Evolutionary conservation across 2,888 invertebrate species (phyloP).

Genomic region (Cacoxenus indagator): DNA sequence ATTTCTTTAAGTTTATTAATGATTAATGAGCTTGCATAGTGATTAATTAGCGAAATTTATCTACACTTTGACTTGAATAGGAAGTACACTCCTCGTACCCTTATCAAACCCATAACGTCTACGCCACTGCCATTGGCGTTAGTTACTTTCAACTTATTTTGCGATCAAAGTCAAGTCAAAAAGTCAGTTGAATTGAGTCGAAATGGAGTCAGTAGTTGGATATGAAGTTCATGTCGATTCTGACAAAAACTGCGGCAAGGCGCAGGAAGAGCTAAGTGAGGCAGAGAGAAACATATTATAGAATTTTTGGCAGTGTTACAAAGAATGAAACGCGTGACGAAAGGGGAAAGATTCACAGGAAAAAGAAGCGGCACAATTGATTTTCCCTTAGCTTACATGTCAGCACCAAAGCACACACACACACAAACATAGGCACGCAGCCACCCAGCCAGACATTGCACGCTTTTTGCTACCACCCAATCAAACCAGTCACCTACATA

Average conservation of each 20-base stretch:
- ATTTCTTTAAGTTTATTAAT: background rate
- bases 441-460: background rate
- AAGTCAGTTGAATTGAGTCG: background rate
- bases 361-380: constrained; percentile 35
- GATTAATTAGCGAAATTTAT: background rate
- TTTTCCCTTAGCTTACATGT: constrained; percentile 37
- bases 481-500: background rate
- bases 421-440: background rate
- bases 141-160: background rate
- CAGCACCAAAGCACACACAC: background rate
- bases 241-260: background rate
- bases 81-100: too few species aligned
- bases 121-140: background rate
- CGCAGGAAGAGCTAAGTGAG: background rate
- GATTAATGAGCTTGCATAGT: background rate
- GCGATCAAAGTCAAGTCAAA: background rate
- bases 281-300: too few species aligned
- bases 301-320: background rate
- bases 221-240: background rate
- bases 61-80: background rate
- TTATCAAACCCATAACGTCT: background rate
- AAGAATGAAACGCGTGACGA: background rate
- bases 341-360: background rate
- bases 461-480: constrained; percentile 5
- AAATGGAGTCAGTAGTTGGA: background rate